Evolutionary conservation across 2,113 vertebrate genomes (phyloP).

Genomic region (Xenus cinereus): DNA sequence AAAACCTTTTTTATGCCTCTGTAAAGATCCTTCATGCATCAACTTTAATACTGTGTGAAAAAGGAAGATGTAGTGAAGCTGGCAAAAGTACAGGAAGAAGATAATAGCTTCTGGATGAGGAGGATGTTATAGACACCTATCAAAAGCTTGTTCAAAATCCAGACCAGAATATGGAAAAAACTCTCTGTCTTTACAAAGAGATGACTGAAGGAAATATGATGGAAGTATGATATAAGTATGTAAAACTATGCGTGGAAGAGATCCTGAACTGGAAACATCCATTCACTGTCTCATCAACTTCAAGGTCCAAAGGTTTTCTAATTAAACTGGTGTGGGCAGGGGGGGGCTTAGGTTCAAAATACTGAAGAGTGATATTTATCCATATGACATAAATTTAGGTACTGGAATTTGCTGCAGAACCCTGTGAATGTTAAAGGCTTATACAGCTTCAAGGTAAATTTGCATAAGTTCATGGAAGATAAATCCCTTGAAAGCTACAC

Average conservation of each 20-base stretch:
- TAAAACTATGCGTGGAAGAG: not conserved
- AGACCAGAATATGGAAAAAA: not conserved
- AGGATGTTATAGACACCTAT: not conserved
- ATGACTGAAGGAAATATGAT: not conserved
- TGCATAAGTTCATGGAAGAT: not conserved
- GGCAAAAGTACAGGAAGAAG: not conserved
- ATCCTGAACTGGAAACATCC: not conserved
- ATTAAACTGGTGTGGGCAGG: fast-evolving
- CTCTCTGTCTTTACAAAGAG: not conserved
- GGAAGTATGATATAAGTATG: not conserved
- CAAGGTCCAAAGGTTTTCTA: not conserved
- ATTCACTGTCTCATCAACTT: not conserved
- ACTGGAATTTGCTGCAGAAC: not conserved
- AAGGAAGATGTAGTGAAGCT: not conserved
- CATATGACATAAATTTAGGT: not conserved
- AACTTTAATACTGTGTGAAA: not conserved
- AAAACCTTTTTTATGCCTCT: not conserved
- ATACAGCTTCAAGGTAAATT: not conserved
- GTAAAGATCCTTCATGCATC: not conserved
- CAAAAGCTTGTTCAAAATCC: not conserved
- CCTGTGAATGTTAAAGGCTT: not conserved
- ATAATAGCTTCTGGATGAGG: not conserved
- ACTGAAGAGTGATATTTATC: not conserved
- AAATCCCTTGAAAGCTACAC: not conserved
- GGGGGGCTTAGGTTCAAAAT: not conserved